phyloP scores from a whole-genome alignment of 1,140 invertebrate genomes.

The Lordiphosa collinella region DNA sequence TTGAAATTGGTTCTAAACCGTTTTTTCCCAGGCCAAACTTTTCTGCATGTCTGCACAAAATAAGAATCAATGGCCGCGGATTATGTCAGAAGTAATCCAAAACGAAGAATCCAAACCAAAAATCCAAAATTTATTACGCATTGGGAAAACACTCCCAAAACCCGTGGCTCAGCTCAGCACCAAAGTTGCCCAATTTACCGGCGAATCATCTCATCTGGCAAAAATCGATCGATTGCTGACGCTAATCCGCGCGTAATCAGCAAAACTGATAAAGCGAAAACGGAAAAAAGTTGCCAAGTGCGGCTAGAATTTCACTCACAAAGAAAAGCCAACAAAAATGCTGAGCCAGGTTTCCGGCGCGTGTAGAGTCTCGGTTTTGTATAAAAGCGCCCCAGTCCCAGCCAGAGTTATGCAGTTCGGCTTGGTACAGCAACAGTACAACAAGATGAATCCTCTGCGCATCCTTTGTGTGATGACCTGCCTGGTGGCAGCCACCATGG shows the following conservation, averaged over 20 bases:
- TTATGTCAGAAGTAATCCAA: too few relatives aligned
- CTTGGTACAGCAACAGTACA: constrained; percentile 37
- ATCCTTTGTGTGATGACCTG: constrained; percentile 54
- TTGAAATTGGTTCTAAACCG: too few relatives aligned
- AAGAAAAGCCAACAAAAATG: constrained; percentile 14
- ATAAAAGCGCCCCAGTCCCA: constrained; percentile 30
- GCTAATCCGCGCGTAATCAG: constrained; percentile 1
- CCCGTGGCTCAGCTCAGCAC: neutral
- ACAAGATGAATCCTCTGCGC: constrained; percentile 61
- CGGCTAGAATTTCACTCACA: neutral
- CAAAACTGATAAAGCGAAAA: constrained; percentile 9
- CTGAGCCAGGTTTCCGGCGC: constrained; percentile 37
- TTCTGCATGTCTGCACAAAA: neutral
- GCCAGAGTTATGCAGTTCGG: constrained; percentile 39
- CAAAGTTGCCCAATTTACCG: constrained; percentile 1
- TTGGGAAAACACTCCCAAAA: neutral
- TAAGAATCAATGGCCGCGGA: too few relatives aligned
- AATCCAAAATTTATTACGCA: too few relatives aligned
- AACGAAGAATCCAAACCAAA: too few relatives aligned
- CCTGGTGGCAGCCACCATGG: constrained; percentile 45
- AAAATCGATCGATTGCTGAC: constrained; percentile 7
- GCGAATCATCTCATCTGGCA: neutral
- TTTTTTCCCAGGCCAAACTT: too few relatives aligned
- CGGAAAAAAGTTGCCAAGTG: neutral
- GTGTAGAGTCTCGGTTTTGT: constrained; percentile 20